Evolutionary conservation across 1,140 invertebrate species (phyloP).

Genomic region (Akabosia matsudoensis): DNA sequence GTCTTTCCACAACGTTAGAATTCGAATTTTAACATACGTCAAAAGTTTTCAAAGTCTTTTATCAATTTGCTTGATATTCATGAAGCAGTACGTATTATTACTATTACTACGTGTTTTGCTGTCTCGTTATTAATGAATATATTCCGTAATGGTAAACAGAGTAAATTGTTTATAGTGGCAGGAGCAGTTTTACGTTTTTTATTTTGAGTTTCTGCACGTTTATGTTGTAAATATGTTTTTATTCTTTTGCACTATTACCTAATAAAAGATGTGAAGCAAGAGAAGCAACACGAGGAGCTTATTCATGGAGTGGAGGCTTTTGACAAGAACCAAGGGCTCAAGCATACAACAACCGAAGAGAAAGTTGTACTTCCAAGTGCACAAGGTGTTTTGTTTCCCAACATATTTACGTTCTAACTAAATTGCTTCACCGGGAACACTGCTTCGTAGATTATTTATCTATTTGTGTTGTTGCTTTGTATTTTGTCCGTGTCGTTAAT

Average conservation of each 20-base stretch:
- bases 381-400: conserved; percentile 60
- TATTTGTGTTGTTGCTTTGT: neutral
- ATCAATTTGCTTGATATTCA: too few species aligned
- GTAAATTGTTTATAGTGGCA: too few species aligned
- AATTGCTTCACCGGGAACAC: neutral
- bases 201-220: too few species aligned
- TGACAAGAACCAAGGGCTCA: conserved; percentile 62
- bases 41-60: too few species aligned
- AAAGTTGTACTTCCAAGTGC: conserved; percentile 75
- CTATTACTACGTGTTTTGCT: too few species aligned
- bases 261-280: conserved; percentile 66
- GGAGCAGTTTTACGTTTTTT: too few species aligned
- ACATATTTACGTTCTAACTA: neutral
- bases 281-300: conserved; percentile 68
- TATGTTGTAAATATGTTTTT: neutral
- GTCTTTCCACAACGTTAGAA: too few species aligned
- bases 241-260: conserved; percentile 7
- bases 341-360: conserved; percentile 71
- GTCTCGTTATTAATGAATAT: too few species aligned
- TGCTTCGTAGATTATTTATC: neutral
- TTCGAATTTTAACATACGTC: too few species aligned
- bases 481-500: neutral
- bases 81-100: too few species aligned
- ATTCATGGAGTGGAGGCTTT: conserved; percentile 71
- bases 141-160: too few species aligned